phyloP scores from a whole-genome alignment of 1,140 invertebrate species.

The Drosophila teissieri region DNA sequence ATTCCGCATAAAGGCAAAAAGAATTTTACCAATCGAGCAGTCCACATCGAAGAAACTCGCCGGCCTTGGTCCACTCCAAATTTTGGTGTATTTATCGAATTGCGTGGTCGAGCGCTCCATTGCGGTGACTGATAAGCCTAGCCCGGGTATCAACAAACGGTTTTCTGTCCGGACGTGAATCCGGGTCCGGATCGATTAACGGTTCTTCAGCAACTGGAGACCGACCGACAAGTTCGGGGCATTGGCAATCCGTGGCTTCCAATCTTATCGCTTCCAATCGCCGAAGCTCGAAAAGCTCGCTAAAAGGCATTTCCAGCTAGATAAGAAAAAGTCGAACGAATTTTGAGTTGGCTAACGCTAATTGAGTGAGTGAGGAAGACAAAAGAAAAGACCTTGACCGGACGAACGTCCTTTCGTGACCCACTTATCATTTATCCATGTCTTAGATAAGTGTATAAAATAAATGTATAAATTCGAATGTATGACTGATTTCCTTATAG shows the following conservation, averaged over 20 bases:
- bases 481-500: too few relatives aligned
- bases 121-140: constrained; percentile 60
- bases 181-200: constrained; percentile 34
- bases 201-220: constrained; percentile 59
- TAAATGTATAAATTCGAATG: background rate
- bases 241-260: constrained; percentile 5
- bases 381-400: constrained; percentile 2
- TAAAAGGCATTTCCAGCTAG: constrained; percentile 21
- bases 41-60: constrained; percentile 77
- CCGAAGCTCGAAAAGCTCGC: constrained; percentile 38
- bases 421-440: background rate
- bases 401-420: background rate
- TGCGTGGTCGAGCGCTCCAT: constrained; percentile 76
- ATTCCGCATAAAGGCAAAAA: constrained; percentile 79
- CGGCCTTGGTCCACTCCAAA: constrained; percentile 81
- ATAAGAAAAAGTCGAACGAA: constrained; percentile 10
- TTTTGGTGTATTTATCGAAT: constrained; percentile 83
- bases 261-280: constrained; percentile 61
- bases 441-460: background rate
- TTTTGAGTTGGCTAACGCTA: constrained; percentile 3
- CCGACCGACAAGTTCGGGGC: constrained; percentile 21
- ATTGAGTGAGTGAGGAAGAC: constrained; percentile 1
- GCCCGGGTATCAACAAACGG: constrained; percentile 22
- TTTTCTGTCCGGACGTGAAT: constrained; percentile 22
- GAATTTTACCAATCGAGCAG: constrained; percentile 81